phyloP scores from a whole-genome alignment of 2,888 invertebrate species.

The Nomada lathburiana region DNA sequence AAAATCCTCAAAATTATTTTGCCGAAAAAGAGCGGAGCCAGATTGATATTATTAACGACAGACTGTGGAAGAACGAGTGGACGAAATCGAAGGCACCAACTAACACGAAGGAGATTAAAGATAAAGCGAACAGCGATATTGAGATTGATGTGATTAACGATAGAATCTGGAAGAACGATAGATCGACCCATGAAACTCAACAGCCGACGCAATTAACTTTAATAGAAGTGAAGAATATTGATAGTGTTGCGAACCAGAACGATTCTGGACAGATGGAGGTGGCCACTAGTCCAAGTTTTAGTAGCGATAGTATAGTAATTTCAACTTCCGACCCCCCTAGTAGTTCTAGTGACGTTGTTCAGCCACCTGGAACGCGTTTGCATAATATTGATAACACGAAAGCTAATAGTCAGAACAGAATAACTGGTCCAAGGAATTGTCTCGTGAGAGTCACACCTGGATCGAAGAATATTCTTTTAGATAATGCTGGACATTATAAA shows the following conservation, averaged over 20 bases:
- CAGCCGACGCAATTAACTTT: slow-evolving; percentile 73
- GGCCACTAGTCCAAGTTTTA: slow-evolving; percentile 81
- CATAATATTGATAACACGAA: slow-evolving; percentile 59
- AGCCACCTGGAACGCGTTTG: slow-evolving; percentile 59
- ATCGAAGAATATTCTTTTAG: slow-evolving; percentile 92
- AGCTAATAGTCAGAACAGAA: slow-evolving; percentile 67
- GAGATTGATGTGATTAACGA: slow-evolving; percentile 82
- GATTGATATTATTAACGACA: slow-evolving; percentile 81
- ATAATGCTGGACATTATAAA: slow-evolving; percentile 90
- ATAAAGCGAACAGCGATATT: slow-evolving; percentile 62
- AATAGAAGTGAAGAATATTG: slow-evolving; percentile 79
- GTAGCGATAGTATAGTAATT: slow-evolving; percentile 81
- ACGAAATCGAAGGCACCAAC: slow-evolving; percentile 68
- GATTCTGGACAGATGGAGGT: slow-evolving; percentile 71
- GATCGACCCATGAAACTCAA: slow-evolving; percentile 41
- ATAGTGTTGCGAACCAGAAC: slow-evolving; percentile 69
- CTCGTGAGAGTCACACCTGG: slow-evolving; percentile 91
- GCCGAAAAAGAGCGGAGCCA: slow-evolving; percentile 63
- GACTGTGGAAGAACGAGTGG: slow-evolving; percentile 82
- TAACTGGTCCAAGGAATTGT: slow-evolving; percentile 89
- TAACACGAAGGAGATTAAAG: slow-evolving; percentile 47
- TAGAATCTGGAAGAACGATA: slow-evolving; percentile 78
- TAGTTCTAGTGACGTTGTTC: slow-evolving; percentile 80
- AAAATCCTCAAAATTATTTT: slow-evolving; percentile 39
- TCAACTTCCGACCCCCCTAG: slow-evolving; percentile 83